Base-by-base conservation (phyloP, 2,797 vertebrate species). In the Parotocinclus haroldoi region DNA sequence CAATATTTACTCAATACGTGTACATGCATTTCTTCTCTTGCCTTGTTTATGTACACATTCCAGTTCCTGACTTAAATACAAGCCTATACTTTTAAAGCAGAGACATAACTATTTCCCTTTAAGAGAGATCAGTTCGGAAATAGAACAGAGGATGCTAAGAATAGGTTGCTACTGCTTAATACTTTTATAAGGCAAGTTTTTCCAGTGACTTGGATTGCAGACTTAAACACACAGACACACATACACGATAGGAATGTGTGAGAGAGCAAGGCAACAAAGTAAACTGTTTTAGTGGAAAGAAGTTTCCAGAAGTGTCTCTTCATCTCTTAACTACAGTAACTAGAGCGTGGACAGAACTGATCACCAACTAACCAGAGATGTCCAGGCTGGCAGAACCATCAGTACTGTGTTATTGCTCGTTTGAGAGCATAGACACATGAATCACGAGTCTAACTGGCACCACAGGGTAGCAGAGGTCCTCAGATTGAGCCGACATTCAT, bases 151-250 rank as follows among this genome's bases (percentile, higher is more conserved):
- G 19, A 37, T 63, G 68, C 84, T 85, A 82, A 85, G 71, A 84
- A 86, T 85, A 86, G 83, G 71, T 13, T 14, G 63, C 68, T 62
- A 75, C 66, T 51, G 73, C 82, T 76, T 78, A 27, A 78, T 76
- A 78, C 78, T 81, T 72, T 79, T 81, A 80, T 51, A 58, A 68
- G 73, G 68, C 17, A 80, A 72, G 66, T 83, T 82, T 82, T 84
- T 66, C 77, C 76, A 82, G 75, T 56, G 70, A 66, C 58, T 76
- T 77, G 36, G 74, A 77, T 81, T 64, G 70, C 72, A 75, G 72
- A 76, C 61, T 63, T 71, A 69, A 51, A 63, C 54, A 40, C 70
- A 52, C 69, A 70, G 18, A 51, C 68, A 59, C 62, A 67, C 48
- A 63, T 68, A 59, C 44, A 49, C 1, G 51, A 71, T 62, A 80